Percentiles rank a stretch among this genome's conserved stretches.
Evolutionary conservation across 92 coral and sea anemone genomes (phyloP).

Genomic region (Phenganax subtilis): DNA sequence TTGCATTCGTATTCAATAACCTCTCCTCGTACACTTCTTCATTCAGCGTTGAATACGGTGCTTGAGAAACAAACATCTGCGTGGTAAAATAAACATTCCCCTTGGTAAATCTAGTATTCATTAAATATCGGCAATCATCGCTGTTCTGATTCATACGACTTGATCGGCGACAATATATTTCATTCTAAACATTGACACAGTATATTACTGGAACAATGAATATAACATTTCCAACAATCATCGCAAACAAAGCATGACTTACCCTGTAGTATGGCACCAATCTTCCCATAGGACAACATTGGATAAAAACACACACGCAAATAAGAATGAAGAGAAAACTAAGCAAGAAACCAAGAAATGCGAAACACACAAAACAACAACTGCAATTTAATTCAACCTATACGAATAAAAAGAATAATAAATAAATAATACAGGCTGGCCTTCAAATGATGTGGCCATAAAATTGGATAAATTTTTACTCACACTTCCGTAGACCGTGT

Average conservation of each 20-base stretch:
- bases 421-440: too few species aligned
- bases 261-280: slow-evolving; percentile 88
- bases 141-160: too few species aligned
- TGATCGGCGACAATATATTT: too few species aligned
- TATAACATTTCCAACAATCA: too few species aligned
- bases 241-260: slow-evolving; percentile 22
- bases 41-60: slow-evolving; percentile 28
- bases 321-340: slow-evolving; percentile 64
- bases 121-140: too few species aligned
- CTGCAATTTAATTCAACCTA: slow-evolving; percentile 48
- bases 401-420: background rate
- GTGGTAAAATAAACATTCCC: too few species aligned
- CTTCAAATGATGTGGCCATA: background rate
- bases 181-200: too few species aligned
- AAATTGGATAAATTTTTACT: background rate
- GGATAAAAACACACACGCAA: slow-evolving; percentile 58
- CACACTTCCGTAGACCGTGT: slow-evolving; percentile 63
- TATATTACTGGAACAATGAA: too few species aligned
- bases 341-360: slow-evolving; percentile 70
- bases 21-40: slow-evolving; percentile 25
- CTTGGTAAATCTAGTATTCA: too few species aligned
- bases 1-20: background rate
- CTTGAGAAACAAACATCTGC: background rate
- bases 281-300: slow-evolving; percentile 84
- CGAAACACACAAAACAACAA: slow-evolving; percentile 79